phyloP scores from a whole-genome alignment of 2,888 invertebrate genomes.

The Steinernema hermaphroditum region DNA sequence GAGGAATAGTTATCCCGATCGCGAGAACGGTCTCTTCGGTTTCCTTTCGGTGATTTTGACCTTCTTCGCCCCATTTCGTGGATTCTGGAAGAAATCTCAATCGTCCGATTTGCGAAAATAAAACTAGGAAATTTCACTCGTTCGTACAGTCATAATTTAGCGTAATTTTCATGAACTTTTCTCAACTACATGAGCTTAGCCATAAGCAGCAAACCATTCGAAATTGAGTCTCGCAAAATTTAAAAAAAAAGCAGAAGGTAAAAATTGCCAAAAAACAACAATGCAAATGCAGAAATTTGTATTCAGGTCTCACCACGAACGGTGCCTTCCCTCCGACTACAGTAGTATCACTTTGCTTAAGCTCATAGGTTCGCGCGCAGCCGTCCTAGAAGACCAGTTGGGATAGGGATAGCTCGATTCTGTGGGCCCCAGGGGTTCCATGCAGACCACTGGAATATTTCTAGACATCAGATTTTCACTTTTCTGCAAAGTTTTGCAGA shows the following conservation, averaged over 20 bases:
- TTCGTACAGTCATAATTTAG: neutral
- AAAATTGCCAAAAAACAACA: no score
- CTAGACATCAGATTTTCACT: no score
- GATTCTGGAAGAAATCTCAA: neutral
- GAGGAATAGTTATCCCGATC: slow-evolving; percentile 12
- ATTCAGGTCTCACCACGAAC: slow-evolving; percentile 2
- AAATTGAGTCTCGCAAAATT: no score
- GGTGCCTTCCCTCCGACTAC: slow-evolving; percentile 11
- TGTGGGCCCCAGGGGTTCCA: neutral
- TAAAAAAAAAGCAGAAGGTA: no score
- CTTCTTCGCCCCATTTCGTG: slow-evolving; percentile 5
- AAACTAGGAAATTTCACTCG: neutral
- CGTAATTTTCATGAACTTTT: neutral
- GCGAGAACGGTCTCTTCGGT: slow-evolving; percentile 10
- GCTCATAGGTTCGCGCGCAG: slow-evolving; percentile 24
- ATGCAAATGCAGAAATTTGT: no score
- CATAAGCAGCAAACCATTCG: neutral
- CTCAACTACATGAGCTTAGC: neutral
- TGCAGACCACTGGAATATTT: no score
- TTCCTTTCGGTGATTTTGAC: slow-evolving; percentile 21
- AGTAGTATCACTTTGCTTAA: slow-evolving; percentile 12
- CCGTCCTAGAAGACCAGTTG: slow-evolving; percentile 18
- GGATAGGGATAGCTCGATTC: neutral
- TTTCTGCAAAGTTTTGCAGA: no score
- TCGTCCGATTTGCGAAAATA: neutral